Evolutionary conservation across 2,113 vertebrate species (phyloP).

Genomic region (Albula glossodonta): DNA sequence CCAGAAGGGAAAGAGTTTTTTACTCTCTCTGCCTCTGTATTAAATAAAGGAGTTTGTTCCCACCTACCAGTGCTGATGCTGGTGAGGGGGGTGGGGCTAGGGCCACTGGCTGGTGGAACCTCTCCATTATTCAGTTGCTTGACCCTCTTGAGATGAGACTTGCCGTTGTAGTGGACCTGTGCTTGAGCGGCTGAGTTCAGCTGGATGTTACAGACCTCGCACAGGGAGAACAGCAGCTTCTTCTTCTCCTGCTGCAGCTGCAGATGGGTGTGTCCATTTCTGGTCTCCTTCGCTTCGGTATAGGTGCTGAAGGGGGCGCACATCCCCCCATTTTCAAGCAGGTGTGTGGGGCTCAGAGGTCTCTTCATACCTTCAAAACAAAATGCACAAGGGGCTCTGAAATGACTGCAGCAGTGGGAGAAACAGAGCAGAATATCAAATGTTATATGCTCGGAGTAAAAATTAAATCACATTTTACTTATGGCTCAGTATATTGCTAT

Average conservation of each 20-base stretch:
- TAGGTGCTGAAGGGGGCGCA: constrained; percentile 70
- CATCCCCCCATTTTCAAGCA: constrained; percentile 79
- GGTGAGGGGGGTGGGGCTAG: constrained; percentile 49
- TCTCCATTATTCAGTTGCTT: constrained; percentile 83
- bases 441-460: no score
- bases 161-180: constrained; percentile 90
- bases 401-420: neutral
- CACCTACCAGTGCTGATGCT: constrained; percentile 72
- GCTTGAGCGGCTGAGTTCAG: constrained; percentile 88
- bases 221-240: constrained; percentile 84
- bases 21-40: neutral
- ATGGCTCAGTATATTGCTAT: no score
- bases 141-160: constrained; percentile 88
- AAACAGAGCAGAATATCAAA: no score
- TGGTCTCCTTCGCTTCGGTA: constrained; percentile 76
- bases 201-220: constrained; percentile 94
- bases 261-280: constrained; percentile 61
- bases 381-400: neutral
- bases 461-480: no score
- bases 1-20: neutral
- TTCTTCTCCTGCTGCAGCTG: constrained; percentile 78
- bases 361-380: constrained; percentile 75
- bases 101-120: constrained; percentile 51
- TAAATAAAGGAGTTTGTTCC: neutral
- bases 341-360: constrained; percentile 73